Conservation (phyloP, 2,797 vertebrate genomes). For the Muscicapa striata region DNA sequence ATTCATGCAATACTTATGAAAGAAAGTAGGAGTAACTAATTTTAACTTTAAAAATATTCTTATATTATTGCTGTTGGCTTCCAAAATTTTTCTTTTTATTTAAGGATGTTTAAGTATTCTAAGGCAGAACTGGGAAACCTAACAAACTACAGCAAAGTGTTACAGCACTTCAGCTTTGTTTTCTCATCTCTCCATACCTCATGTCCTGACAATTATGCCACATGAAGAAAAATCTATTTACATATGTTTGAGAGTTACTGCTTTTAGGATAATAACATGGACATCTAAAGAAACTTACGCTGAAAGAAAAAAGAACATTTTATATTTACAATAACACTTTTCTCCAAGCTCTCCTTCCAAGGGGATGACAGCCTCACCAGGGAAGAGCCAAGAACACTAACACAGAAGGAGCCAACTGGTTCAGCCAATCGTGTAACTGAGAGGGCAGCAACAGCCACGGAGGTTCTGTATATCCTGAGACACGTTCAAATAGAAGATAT, state of each 20-base stretch:
- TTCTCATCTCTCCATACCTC: not conserved
- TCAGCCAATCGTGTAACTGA: not conserved
- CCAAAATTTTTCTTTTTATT: not conserved
- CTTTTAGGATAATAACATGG: not conserved
- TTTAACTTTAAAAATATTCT: not conserved
- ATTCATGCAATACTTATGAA: not conserved
- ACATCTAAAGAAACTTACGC: not conserved
- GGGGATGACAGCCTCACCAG: not conserved
- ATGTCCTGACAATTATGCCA: not conserved
- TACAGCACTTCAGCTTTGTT: not conserved
- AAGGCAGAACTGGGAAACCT: not conserved
- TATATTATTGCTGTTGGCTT: fast-evolving
- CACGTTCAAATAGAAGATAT: not conserved
- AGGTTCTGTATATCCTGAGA: not conserved
- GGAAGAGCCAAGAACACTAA: not conserved
- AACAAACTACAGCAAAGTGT: not conserved
- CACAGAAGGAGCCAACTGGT: not conserved
- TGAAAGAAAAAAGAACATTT: not conserved
- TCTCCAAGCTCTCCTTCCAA: not conserved
- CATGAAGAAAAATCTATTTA: not conserved
- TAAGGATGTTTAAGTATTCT: not conserved
- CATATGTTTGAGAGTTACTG: not conserved
- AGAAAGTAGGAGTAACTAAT: not conserved
- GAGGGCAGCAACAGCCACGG: not conserved
- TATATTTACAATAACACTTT: not conserved